Conservation (phyloP, 2,797 vertebrate species). For the Cossypha niveicapilla region DNA sequence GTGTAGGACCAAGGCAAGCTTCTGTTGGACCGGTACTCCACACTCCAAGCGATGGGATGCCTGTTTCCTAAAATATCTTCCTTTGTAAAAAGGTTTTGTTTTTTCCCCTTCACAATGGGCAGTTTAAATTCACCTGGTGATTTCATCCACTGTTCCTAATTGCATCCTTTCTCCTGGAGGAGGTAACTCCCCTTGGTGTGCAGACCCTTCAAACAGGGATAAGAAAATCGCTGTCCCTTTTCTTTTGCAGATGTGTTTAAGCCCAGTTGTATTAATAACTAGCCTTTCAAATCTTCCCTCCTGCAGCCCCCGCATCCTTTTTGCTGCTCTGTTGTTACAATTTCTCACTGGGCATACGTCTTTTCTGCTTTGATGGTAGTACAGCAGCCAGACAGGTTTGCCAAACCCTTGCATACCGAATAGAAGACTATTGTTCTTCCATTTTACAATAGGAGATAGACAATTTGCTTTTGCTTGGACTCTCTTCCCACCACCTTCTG, state of each 20-base stretch:
- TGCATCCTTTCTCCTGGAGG: background rate
- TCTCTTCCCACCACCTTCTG: background rate
- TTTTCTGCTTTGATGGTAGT: background rate
- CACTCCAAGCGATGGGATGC: background rate
- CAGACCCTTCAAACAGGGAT: background rate
- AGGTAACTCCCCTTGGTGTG: background rate
- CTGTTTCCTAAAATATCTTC: background rate
- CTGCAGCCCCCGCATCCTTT: background rate
- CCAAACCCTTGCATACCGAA: background rate
- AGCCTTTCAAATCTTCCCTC: background rate
- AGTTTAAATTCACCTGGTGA: background rate
- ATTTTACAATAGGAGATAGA: background rate
- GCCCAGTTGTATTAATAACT: background rate
- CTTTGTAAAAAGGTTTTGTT: background rate
- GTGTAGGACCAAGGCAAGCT: background rate
- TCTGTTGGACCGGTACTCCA: background rate
- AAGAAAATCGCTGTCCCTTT: constrained; percentile 2
- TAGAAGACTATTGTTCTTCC: background rate
- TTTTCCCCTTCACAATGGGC: background rate
- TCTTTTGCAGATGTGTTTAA: background rate
- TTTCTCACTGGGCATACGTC: background rate
- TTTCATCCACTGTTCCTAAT: background rate
- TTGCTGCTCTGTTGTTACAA: background rate
- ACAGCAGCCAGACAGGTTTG: background rate
- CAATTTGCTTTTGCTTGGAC: background rate